phyloP scores from a whole-genome alignment of 2,113 vertebrate species.

The Gymnocephalus cernua region DNA sequence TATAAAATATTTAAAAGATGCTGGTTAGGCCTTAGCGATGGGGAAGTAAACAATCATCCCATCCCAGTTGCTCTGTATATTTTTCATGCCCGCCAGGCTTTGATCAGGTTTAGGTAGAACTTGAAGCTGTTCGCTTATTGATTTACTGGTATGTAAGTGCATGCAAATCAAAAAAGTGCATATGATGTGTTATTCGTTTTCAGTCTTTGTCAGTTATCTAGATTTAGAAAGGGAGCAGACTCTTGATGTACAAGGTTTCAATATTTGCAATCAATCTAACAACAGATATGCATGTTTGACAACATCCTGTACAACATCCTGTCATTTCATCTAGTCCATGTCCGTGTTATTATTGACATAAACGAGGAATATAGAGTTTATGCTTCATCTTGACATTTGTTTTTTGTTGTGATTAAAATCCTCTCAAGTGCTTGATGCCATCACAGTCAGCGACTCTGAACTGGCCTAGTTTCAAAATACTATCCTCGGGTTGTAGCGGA shows the following conservation, averaged over 20 bases:
- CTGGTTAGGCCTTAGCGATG: too few relatives aligned
- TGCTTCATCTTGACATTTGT: background rate
- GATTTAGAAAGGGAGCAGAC: background rate
- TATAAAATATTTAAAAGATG: background rate
- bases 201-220: background rate
- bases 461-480: constrained; percentile 8
- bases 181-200: background rate
- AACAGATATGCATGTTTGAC: background rate
- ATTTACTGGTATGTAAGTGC: background rate
- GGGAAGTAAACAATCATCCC: background rate
- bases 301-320: background rate
- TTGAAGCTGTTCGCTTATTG: background rate
- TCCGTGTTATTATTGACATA: background rate
- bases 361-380: background rate
- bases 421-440: background rate
- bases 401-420: background rate
- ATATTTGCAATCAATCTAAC: background rate
- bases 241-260: background rate
- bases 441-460: background rate
- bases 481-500: background rate
- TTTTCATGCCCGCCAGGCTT: too few relatives aligned
- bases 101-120: background rate
- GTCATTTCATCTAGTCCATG: background rate
- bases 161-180: background rate
- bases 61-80: too few relatives aligned